Evolutionary conservation across 1,140 invertebrate species (phyloP).

Genomic region (Formica exsecta): DNA sequence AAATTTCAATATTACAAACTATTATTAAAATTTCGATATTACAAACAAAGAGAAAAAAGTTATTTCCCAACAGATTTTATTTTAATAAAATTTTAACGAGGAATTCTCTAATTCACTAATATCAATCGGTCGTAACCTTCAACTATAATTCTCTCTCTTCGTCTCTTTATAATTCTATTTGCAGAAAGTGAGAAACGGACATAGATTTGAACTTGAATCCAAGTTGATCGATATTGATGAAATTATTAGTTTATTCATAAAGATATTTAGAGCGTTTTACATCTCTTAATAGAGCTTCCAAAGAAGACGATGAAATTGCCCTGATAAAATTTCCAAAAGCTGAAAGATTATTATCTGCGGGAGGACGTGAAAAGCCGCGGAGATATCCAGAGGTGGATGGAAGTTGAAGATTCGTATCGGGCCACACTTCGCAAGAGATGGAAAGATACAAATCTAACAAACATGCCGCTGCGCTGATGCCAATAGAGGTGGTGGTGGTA

Average conservation of each 20-base stretch:
- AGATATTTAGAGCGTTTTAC: neutral
- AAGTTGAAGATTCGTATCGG: slow-evolving; percentile 16
- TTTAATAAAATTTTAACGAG: neutral
- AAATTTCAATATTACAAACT: no score
- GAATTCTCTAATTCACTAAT: neutral
- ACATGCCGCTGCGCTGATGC: slow-evolving; percentile 23
- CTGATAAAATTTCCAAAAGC: neutral
- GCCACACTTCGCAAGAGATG: neutral
- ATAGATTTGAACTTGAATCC: neutral
- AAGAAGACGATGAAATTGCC: neutral
- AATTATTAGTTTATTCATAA: neutral
- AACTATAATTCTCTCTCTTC: neutral
- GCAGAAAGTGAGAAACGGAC: neutral
- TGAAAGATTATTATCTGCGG: neutral
- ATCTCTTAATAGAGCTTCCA: neutral
- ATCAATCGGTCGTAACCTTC: neutral
- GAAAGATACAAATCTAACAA: slow-evolving; percentile 52
- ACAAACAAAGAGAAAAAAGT: neutral
- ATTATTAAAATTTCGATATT: neutral
- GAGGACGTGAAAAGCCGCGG: neutral
- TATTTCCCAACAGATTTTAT: neutral
- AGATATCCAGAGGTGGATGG: neutral
- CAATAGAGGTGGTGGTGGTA: slow-evolving; percentile 32
- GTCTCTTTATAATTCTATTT: neutral
- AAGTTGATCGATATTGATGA: slow-evolving; percentile 6